Base-by-base conservation (phyloP, 2,797 vertebrate species). In the Buceros bicornis region DNA sequence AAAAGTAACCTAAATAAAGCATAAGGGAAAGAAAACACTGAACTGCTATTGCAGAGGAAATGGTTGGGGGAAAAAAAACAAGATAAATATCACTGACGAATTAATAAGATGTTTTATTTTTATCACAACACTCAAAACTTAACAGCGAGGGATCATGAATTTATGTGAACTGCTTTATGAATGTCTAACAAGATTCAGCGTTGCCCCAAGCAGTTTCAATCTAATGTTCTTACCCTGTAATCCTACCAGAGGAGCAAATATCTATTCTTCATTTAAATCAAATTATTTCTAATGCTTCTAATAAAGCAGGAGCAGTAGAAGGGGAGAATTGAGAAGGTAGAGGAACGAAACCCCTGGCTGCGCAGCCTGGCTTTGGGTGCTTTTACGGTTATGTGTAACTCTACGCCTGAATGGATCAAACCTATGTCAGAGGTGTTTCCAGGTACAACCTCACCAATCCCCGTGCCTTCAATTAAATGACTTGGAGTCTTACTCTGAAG, bases 81-180 rank as follows among this genome's bases (percentile, higher is more conserved):
- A 86, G 77, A 94, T 79, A 78, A 95, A 50, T 47, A 95, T 88
- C 72, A 86, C 40, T 56, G 31, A 86, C 82, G 88, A 90, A 87
- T 85, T 71, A 91, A 57, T 45, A 92, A 92, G 81, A 89, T 66
- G 42, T n/a, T 93, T 92, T 94, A 80, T 96, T 95, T 90, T 94
- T 91, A 95, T 90, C 70, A 50, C 72, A 93, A 78, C 65, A 65
- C 37, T 60, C 69, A 58, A 82, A 95, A 87, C 61, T 87, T 90
- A 78, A 86, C 81, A 94, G 88, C 74, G 89, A 93, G 71, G 58
- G 73, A 93, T 84, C 77, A 61, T 50, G 50, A 93, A 87, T 93
- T 76, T 87, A 69, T 76, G 90, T 84, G 83, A 94, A 87, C 47
- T 86, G 67, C 64, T 92, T 92, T 93, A 91, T 91, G 67, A 89